Evolutionary conservation across 1,140 invertebrate genomes (phyloP).

Genomic region (Centruroides sculpturatus): DNA sequence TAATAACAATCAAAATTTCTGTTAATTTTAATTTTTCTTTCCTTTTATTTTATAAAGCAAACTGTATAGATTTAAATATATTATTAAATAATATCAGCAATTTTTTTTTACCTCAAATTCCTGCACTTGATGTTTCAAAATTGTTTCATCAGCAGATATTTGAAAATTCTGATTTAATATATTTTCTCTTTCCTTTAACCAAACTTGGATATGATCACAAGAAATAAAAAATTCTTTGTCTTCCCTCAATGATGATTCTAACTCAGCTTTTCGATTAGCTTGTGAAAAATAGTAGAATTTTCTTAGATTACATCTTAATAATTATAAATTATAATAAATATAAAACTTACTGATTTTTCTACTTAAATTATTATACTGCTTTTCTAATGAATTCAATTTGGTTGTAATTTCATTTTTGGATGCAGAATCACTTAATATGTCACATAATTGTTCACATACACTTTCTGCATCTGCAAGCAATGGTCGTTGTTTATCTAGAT

Average conservation of each 20-base stretch:
- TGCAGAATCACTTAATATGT: slow-evolving; percentile 77
- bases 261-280: slow-evolving; percentile 73
- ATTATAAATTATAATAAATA: neutral
- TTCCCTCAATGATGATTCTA: slow-evolving; percentile 60
- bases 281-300: neutral
- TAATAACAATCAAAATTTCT: too few relatives aligned
- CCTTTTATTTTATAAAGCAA: too few relatives aligned
- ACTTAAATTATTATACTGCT: slow-evolving; percentile 68
- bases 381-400: slow-evolving; percentile 64
- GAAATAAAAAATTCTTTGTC: slow-evolving; percentile 66
- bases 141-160: slow-evolving; percentile 69
- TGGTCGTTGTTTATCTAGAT: slow-evolving; percentile 71
- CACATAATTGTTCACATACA: slow-evolving; percentile 66
- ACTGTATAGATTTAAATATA: too few relatives aligned
- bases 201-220: slow-evolving; percentile 70
- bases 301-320: neutral
- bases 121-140: slow-evolving; percentile 68
- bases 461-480: slow-evolving; percentile 65
- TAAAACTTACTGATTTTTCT: slow-evolving; percentile 46
- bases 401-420: slow-evolving; percentile 77
- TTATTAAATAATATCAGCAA: neutral
- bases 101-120: slow-evolving; percentile 49
- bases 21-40: too few relatives aligned
- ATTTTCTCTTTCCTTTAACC: slow-evolving; percentile 56
- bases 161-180: slow-evolving; percentile 56